Conservation (phyloP, 2,797 vertebrate species). For the Eospalax fontanierii region DNA sequence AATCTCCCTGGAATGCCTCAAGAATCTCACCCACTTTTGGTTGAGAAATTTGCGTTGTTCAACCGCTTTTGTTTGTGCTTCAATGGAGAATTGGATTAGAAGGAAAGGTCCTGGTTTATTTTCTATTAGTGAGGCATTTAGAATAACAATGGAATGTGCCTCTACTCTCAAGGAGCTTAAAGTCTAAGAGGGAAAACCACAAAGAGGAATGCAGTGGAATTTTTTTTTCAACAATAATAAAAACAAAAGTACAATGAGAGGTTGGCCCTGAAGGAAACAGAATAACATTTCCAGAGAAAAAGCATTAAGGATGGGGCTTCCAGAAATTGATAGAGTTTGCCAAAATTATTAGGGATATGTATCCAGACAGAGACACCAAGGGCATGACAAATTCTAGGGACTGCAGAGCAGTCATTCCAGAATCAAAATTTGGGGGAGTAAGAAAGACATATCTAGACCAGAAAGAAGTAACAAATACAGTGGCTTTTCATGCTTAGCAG, state of each 20-base stretch:
- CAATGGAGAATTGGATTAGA: slow-evolving; percentile 31
- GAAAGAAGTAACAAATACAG: background rate
- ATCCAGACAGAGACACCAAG: background rate
- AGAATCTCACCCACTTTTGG: background rate
- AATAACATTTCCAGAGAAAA: too few species aligned
- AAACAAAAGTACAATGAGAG: background rate
- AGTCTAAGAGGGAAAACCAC: slow-evolving; percentile 17
- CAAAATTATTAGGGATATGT: background rate
- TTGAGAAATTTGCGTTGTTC: background rate
- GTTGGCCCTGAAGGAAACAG: too few species aligned
- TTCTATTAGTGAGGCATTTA: slow-evolving; percentile 16
- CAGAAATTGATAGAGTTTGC: background rate
- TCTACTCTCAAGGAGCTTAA: background rate
- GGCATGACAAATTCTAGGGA: background rate
- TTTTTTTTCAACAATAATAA: slow-evolving; percentile 4
- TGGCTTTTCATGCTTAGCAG: background rate
- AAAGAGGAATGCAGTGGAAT: background rate
- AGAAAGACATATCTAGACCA: background rate
- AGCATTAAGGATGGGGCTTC: background rate
- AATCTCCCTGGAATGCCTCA: too few species aligned
- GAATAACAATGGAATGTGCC: background rate
- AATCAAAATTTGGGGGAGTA: background rate
- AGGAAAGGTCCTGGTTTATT: background rate
- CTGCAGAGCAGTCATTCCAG: background rate
- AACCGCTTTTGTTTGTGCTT: background rate